These are phyloP conservation scores for Spea bombifrons DNA, from an alignment of 2,113 vertebrate species.

Conservation along the genomic window DNA sequence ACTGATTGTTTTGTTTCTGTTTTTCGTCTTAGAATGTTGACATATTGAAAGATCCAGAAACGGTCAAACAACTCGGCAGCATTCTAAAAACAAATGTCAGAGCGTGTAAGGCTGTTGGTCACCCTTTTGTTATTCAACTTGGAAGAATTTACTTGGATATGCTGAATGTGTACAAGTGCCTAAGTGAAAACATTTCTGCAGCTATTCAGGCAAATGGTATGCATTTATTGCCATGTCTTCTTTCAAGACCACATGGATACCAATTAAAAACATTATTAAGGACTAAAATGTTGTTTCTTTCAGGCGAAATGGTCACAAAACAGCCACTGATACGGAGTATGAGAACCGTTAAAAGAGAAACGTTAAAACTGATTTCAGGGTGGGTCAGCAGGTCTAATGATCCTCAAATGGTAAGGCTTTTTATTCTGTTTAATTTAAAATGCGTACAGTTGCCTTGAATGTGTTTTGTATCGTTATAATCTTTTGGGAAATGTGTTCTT, in stretches of 20 bases:
- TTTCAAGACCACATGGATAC: neutral
- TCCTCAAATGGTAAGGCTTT: conserved; percentile 90
- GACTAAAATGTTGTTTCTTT: conserved; percentile 18
- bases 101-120: conserved; percentile 95
- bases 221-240: conserved; percentile 21
- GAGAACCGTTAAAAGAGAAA: conserved; percentile 98
- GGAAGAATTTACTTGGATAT: conserved; percentile 98
- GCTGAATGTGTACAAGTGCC: conserved; percentile 99
- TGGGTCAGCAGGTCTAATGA: conserved; percentile 98
- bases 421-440: conserved; percentile 6
- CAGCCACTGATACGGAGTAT: conserved; percentile 97
- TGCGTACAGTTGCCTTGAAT: neutral
- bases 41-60: conserved; percentile 98
- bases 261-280: neutral
- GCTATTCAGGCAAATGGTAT: conserved; percentile 97
- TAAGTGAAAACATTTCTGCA: conserved; percentile 99
- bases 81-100: conserved; percentile 97
- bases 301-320: conserved; percentile 98
- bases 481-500: conserved; percentile 25
- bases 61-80: conserved; percentile 96
- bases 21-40: conserved; percentile 83
- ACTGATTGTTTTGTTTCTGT: neutral
- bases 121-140: conserved; percentile 97
- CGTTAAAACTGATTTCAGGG: conserved; percentile 95
- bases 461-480: neutral